Conservation (phyloP, 1,140 invertebrate species). For the Temnothorax curvispinosus region DNA sequence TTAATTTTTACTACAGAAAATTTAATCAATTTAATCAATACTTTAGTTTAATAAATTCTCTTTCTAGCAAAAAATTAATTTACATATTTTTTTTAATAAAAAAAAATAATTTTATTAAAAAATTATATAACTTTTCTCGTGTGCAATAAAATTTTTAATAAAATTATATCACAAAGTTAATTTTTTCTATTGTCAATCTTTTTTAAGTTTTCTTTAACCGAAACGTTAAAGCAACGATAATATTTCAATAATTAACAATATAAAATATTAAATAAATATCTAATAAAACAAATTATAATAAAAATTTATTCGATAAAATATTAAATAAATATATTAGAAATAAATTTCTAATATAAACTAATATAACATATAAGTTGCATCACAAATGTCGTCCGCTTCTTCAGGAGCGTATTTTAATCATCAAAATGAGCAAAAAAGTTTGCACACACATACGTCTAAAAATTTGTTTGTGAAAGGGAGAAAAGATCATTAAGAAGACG, state of each 20-base stretch:
- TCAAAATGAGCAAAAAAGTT: no score
- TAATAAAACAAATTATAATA: no score
- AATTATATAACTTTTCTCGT: background rate
- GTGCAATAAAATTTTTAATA: background rate
- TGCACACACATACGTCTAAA: no score
- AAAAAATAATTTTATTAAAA: background rate
- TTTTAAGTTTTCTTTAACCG: background rate
- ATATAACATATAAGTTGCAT: no score
- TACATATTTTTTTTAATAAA: no score
- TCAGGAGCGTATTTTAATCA: no score
- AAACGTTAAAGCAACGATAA: background rate
- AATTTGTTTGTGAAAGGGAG: no score
- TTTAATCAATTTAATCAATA: background rate
- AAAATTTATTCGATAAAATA: no score
- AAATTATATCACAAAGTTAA: background rate
- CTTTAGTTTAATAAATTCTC: background rate
- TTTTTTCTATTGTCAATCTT: background rate
- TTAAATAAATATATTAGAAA: no score
- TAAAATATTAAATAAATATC: background rate
- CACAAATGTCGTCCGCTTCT: no score
- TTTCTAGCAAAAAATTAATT: background rate
- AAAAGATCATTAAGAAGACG: no score
- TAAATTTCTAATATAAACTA: no score
- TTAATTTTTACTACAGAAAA: background rate
- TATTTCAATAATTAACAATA: background rate